Conservation (phyloP, 2,888 invertebrate species). For the Chironomus tentans region DNA sequence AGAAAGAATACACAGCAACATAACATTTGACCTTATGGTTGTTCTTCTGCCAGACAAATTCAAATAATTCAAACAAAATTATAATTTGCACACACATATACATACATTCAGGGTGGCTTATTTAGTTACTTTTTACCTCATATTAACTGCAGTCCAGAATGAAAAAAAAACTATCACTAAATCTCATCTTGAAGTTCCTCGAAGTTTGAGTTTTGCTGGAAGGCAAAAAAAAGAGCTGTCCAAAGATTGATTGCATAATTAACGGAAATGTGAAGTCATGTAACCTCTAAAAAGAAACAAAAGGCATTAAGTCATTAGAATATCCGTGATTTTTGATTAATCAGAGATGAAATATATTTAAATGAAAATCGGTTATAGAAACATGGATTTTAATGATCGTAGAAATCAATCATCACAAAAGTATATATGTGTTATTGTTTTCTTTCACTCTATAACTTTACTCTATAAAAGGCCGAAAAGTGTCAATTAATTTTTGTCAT, state of each 20-base stretch:
- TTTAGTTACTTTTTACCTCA: no score
- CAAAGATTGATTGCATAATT: slow-evolving; percentile 20
- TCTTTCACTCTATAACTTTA: not conserved
- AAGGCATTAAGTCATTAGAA: not conserved
- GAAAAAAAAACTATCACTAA: no score
- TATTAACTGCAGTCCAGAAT: no score
- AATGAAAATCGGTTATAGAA: slow-evolving; percentile 19
- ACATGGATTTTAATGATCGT: slow-evolving; percentile 20
- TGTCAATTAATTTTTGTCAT: not conserved
- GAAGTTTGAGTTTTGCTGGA: not conserved
- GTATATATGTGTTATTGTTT: not conserved
- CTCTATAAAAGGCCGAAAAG: not conserved
- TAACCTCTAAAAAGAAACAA: no score
- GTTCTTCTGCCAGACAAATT: slow-evolving; percentile 20
- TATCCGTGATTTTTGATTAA: not conserved
- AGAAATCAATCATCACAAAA: slow-evolving; percentile 13
- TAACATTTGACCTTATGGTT: slow-evolving; percentile 24
- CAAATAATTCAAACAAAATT: slow-evolving; percentile 19
- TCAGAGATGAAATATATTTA: not conserved
- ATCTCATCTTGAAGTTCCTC: not conserved
- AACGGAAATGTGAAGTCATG: slow-evolving; percentile 2
- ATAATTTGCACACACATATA: not conserved
- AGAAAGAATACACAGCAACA: slow-evolving; percentile 2
- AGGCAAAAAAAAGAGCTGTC: not conserved
- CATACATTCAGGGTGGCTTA: slow-evolving; percentile 3